Evolutionary conservation across 2,113 vertebrate genomes (phyloP), one percentile per base, ranked within the genome.

Genomic region (Rhegmatorhina hoffmannsi): DNA sequence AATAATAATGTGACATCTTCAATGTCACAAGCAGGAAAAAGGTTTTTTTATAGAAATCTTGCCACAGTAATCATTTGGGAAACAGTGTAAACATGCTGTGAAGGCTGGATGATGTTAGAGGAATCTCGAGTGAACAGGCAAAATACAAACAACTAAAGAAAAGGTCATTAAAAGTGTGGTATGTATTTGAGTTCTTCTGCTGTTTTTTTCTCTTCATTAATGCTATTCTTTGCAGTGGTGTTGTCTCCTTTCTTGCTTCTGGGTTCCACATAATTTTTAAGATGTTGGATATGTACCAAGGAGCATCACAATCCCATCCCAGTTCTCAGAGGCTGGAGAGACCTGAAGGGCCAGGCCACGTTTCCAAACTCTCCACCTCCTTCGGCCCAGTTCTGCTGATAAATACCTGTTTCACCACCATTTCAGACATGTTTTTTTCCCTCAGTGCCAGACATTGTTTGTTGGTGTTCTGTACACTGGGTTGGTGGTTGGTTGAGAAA

Each of bases 331-430:
- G 55, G 29, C 34, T 70, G 26, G 38, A 77, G 34, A 56, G 29
- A 7, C 34, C 25, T 0, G 0, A 50, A 66, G 64, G 10, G 9
- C 33, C 5, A 1, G 49, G 43, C 16, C 36, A 24, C 0, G 0
- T 94, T 84, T 52, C 58, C 78, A 55, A 36, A 18, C 17, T 6
- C 62, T 59, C 16, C 40, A 3, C 29, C 31, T 31, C 28, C 34
- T 29, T 76, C 58, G 43, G 53, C 29, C 46, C 20, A 3, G 19
- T 73, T 77, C 33, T 70, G 59, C 43, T 55, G 50, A 13, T 15
- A 17, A 2, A 0, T 25, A 4, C 43, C 25, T 13, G 29, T 36
- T 21, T 16, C 25, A 26, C 24, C 43, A 33, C 46, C 21, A 2
- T 64, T 38, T 21, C 46, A 59, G 38, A 19, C 7, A 1, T 8